Conservation (phyloP, 2,797 vertebrate genomes). For the Oreonectes daqikongensis region DNA sequence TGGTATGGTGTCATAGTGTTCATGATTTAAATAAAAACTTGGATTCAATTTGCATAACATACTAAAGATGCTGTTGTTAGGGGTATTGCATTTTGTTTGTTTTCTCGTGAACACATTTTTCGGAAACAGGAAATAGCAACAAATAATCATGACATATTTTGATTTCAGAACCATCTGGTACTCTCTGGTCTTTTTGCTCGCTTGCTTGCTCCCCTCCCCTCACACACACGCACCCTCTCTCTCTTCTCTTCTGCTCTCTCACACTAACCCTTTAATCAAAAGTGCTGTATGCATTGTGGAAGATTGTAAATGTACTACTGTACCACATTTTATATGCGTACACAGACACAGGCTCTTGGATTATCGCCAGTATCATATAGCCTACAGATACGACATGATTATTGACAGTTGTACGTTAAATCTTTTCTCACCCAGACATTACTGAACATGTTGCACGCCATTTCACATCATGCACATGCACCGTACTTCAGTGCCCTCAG, state of each 20-base stretch:
- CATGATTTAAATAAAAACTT: constrained; percentile 83
- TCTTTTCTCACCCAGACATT: constrained; percentile 6
- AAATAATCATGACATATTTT: constrained; percentile 83
- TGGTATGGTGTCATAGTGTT: constrained; percentile 69
- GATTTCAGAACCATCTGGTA: constrained; percentile 88
- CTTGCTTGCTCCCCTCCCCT: constrained; percentile 50
- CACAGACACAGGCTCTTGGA: not conserved
- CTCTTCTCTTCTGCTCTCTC: constrained; percentile 47
- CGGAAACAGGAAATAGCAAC: constrained; percentile 68
- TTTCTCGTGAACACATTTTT: constrained; percentile 60
- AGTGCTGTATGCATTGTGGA: not conserved
- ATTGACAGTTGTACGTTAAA: constrained; percentile 4
- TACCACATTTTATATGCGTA: not conserved
- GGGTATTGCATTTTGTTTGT: constrained; percentile 74
- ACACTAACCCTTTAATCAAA: not conserved
- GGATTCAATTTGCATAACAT: constrained; percentile 82
- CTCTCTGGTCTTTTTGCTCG: constrained; percentile 68
- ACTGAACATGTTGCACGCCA: constrained; percentile 12
- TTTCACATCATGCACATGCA: constrained; percentile 26
- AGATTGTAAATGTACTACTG: not conserved
- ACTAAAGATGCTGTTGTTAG: constrained; percentile 77
- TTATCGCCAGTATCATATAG: not conserved
- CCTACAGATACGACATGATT: constrained; percentile 20
- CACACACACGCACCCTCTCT: not conserved
- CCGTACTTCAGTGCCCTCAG: constrained; percentile 11